These are phyloP conservation scores for Drosophila grimshawi DNA, from an alignment of 1,140 invertebrate genomes.

Conservation along the genomic window DNA sequence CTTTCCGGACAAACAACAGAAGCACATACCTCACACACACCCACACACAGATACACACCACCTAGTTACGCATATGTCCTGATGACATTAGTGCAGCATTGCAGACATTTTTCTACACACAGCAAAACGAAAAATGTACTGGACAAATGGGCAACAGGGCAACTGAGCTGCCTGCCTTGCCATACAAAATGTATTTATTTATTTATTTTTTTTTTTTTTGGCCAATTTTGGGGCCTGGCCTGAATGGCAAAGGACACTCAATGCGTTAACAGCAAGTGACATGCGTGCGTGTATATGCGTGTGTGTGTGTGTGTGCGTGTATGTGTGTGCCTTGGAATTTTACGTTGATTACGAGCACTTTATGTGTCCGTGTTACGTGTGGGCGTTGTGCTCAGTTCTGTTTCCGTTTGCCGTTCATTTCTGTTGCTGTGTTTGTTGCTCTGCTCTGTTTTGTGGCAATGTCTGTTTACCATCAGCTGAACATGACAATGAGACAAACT, in stretches of 20 bases:
- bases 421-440: constrained; percentile 3
- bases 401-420: constrained; percentile 1
- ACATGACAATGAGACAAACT: constrained; percentile 62
- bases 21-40: constrained; percentile 1
- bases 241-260: constrained; percentile 41
- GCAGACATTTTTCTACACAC: constrained; percentile 65
- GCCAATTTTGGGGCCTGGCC: constrained; percentile 40
- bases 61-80: constrained; percentile 76
- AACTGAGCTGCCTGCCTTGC: constrained; percentile 1
- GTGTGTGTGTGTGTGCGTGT: constrained; percentile 21
- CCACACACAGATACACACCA: constrained; percentile 38
- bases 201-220: constrained; percentile 11
- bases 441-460: background rate
- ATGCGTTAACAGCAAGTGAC: constrained; percentile 44
- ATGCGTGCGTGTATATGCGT: constrained; percentile 15
- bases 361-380: constrained; percentile 74
- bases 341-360: constrained; percentile 81
- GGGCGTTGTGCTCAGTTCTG: constrained; percentile 48
- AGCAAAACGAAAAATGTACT: constrained; percentile 61
- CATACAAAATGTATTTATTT: background rate
- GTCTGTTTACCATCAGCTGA: constrained; percentile 36
- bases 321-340: constrained; percentile 66
- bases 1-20: constrained; percentile 10
- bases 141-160: constrained; percentile 2
- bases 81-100: constrained; percentile 80